phyloP scores from a whole-genome alignment of 2,888 invertebrate species.

The Pachycephus smyrnensis region DNA sequence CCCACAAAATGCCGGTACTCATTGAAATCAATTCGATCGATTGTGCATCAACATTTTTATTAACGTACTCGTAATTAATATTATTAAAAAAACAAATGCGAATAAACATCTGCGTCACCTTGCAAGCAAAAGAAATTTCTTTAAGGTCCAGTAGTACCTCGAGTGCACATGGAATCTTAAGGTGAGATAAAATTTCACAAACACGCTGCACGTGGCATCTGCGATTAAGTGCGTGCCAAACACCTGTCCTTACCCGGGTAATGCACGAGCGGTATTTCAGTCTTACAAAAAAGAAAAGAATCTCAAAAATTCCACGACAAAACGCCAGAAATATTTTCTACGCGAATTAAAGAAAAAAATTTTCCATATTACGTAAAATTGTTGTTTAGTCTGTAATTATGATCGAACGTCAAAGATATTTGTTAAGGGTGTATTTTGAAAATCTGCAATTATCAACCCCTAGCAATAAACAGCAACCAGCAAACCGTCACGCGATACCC shows the following conservation, averaged over 20 bases:
- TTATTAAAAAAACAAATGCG: not conserved
- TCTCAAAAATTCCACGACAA: not conserved
- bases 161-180: slow-evolving; percentile 11
- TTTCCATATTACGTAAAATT: too few relatives aligned
- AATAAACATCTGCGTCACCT: not conserved
- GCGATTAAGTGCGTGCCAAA: slow-evolving; percentile 22
- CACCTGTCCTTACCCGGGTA: slow-evolving; percentile 9
- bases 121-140: not conserved
- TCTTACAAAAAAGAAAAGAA: not conserved
- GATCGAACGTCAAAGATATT: too few relatives aligned
- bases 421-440: not conserved
- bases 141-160: not conserved
- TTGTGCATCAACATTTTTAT: not conserved
- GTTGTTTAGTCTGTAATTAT: too few relatives aligned
- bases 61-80: not conserved
- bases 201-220: slow-evolving; percentile 15
- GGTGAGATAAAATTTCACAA: slow-evolving; percentile 15
- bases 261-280: not conserved
- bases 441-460: not conserved
- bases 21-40: not conserved
- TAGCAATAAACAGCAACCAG: not conserved
- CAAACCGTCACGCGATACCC: not conserved
- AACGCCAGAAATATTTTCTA: not conserved
- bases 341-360: too few relatives aligned
- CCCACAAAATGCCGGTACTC: not conserved